These are phyloP conservation scores for Cerceris rybyensis DNA, from an alignment of 2,888 invertebrate genomes.

Conservation along the genomic window DNA sequence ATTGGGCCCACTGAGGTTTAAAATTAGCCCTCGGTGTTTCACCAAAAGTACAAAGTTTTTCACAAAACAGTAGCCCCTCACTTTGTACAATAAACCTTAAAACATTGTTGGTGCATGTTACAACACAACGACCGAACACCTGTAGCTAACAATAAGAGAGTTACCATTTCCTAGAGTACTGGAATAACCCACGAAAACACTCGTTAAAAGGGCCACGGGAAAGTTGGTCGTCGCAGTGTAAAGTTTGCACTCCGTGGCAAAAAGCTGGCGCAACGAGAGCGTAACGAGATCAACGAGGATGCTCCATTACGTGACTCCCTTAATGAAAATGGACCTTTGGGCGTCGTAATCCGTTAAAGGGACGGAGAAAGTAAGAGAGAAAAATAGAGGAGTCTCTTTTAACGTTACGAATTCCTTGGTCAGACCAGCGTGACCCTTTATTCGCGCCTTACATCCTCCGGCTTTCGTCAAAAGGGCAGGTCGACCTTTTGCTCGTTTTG, in stretches of 20 bases:
- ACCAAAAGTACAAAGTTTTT: too few relatives aligned
- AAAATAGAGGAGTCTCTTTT: constrained; percentile 13
- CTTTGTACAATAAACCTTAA: too few relatives aligned
- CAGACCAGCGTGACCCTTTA: constrained; percentile 26
- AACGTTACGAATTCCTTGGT: constrained; percentile 29
- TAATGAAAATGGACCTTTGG: constrained; percentile 1
- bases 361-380: constrained; percentile 17
- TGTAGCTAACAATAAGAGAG: too few relatives aligned
- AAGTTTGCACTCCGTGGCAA: background rate
- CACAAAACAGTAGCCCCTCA: too few relatives aligned
- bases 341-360: constrained; percentile 37
- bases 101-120: too few relatives aligned
- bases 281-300: constrained; percentile 24
- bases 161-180: too few relatives aligned
- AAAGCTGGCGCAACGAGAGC: background rate
- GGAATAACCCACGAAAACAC: too few relatives aligned
- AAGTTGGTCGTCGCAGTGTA: too few relatives aligned
- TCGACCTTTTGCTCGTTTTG: constrained; percentile 31
- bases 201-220: too few relatives aligned
- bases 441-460: constrained; percentile 34
- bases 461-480: constrained; percentile 22
- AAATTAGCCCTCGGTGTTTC: too few relatives aligned
- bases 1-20: too few relatives aligned
- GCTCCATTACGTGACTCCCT: constrained; percentile 12
- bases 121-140: too few relatives aligned